A percentile compares a stretch with the other conserved stretches of the same genome.
Conservation (phyloP, 23 tunicate species). For the Oikopleura albicans region DNA sequence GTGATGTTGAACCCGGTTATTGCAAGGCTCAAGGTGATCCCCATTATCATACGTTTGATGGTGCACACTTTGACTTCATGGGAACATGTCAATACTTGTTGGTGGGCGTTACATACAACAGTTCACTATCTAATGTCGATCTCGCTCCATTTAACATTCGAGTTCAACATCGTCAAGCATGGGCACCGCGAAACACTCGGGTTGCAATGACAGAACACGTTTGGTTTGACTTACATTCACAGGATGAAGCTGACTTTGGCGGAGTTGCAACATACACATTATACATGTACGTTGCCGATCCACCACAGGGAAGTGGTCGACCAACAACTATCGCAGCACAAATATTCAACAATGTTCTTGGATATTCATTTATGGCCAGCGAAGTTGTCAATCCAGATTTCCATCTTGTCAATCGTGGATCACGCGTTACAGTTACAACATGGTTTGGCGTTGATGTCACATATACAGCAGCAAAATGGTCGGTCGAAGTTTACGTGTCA, state of each 20-base stretch:
- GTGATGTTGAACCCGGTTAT: background rate
- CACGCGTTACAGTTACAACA: background rate
- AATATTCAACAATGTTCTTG: background rate
- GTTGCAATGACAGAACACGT: constrained; percentile 18
- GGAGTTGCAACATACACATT: background rate
- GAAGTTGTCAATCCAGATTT: background rate
- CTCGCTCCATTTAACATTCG: background rate
- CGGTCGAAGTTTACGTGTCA: background rate
- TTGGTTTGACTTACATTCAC: background rate
- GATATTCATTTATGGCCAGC: background rate
- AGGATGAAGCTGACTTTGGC: background rate
- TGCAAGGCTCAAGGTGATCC: constrained; percentile 28
- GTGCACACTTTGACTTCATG: constrained; percentile 21
- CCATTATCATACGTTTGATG: constrained; percentile 23
- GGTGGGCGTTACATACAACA: constrained; percentile 6
- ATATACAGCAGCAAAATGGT: background rate
- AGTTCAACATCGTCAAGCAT: constrained; percentile 20
- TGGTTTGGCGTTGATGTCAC: background rate
- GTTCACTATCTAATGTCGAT: background rate
- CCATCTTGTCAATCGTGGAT: background rate
- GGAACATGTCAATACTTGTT: constrained; percentile 23
- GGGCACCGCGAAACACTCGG: background rate
- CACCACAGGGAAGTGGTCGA: background rate
- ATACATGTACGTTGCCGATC: background rate
- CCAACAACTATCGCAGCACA: background rate